Conservation (phyloP, 2,888 invertebrate species). For the Abscondita cerata region DNA sequence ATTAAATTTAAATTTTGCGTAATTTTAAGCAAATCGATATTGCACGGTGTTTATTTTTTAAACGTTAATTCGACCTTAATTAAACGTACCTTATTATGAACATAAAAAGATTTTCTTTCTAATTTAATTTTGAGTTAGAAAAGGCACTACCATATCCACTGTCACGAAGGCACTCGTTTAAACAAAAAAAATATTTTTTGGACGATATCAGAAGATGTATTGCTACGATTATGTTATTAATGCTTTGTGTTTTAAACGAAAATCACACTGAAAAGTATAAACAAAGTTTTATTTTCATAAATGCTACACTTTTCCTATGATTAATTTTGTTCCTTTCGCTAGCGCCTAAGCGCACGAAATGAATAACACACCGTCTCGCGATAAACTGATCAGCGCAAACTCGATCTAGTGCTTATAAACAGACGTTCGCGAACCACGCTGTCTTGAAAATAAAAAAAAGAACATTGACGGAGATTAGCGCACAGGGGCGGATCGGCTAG, state of each 20-base stretch:
- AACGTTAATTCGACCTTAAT: background rate
- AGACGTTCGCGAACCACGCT: constrained; percentile 20
- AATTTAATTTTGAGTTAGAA: background rate
- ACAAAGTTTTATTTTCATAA: constrained; percentile 9
- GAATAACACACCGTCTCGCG: constrained; percentile 34
- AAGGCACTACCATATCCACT: background rate
- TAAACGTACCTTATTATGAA: background rate
- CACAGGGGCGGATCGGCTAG: background rate
- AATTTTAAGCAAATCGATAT: background rate
- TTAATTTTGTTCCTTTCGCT: constrained; percentile 16
- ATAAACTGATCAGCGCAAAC: constrained; percentile 31
- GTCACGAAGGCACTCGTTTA: background rate
- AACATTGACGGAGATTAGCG: background rate
- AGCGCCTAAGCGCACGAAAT: constrained; percentile 22
- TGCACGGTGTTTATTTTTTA: background rate
- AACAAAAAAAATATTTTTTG: background rate
- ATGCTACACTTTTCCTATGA: constrained; percentile 39
- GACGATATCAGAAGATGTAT: background rate
- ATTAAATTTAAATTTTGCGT: background rate
- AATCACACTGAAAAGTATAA: constrained; percentile 40
- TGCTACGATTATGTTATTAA: background rate
- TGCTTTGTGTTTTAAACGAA: background rate
- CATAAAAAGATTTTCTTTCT: too few relatives aligned
- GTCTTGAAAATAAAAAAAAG: constrained; percentile 2
- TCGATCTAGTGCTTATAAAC: constrained; percentile 30